Conservation (phyloP, 2,113 vertebrate genomes). For the Lycocorax pyrrhopterus region DNA sequence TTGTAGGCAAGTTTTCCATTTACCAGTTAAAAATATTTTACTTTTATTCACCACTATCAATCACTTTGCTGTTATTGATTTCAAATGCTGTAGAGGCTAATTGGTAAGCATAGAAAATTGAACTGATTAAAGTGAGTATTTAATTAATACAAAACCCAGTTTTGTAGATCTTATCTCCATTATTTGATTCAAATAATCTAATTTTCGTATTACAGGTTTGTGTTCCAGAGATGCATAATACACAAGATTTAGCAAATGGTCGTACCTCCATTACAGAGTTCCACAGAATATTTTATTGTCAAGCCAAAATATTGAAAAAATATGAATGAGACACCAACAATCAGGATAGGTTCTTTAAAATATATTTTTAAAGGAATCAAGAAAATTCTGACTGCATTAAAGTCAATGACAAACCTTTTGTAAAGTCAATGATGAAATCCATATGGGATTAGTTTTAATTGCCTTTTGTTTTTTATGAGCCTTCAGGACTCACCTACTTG, state of each 20-base stretch:
- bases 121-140: neutral
- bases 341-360: neutral
- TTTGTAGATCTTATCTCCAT: neutral
- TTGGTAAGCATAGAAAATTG: neutral
- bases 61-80: neutral
- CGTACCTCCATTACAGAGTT: neutral
- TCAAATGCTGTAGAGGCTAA: neutral
- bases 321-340: neutral
- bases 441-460: slow-evolving; percentile 1
- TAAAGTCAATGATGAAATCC: neutral
- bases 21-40: neutral
- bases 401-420: slow-evolving; percentile 4
- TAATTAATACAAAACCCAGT: neutral
- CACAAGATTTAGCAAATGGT: neutral
- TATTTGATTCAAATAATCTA: neutral
- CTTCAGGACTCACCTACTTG: slow-evolving; percentile 11
- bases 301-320: neutral
- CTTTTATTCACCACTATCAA: neutral
- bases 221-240: neutral
- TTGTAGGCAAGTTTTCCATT: neutral
- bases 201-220: neutral
- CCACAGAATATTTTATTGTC: neutral
- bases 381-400: neutral
- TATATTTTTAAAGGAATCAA: neutral
- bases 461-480: slow-evolving; percentile 50